These are phyloP conservation scores for Smutsia temminckii DNA, from an alignment of 2,797 vertebrate species.

Conservation along the genomic window DNA sequence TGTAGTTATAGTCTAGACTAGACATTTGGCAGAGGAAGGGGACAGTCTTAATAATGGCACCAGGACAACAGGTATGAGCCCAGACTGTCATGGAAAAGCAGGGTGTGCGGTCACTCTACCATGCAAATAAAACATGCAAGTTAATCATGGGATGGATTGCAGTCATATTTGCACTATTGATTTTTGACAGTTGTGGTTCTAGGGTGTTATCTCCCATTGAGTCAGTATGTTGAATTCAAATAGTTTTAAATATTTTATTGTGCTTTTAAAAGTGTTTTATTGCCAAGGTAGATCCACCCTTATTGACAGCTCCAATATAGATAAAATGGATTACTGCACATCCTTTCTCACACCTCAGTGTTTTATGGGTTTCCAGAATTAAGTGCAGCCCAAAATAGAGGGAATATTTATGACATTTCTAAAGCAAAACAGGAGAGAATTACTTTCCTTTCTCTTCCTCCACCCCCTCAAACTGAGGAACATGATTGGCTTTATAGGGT, in stretches of 20 bases:
- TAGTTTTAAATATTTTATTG: conserved; percentile 55
- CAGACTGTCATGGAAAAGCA: background rate
- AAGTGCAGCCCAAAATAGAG: conserved; percentile 34
- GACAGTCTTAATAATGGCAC: background rate
- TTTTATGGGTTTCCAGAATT: conserved; percentile 63
- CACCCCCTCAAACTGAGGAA: background rate
- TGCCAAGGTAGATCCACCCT: background rate
- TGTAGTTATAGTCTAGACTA: background rate
- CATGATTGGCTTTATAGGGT: conserved; percentile 51
- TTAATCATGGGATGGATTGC: background rate
- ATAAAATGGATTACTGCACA: conserved; percentile 46
- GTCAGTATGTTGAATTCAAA: conserved; percentile 43
- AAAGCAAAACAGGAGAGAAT: conserved; percentile 53
- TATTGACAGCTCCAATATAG: conserved; percentile 39
- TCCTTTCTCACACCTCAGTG: conserved; percentile 62
- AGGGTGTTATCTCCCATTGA: conserved; percentile 13
- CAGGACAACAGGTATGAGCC: background rate
- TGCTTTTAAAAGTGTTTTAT: conserved; percentile 42
- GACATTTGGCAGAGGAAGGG: background rate
- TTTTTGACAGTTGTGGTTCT: conserved; percentile 46
- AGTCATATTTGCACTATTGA: background rate
- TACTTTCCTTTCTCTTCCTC: background rate
- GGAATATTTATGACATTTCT: conserved; percentile 52
- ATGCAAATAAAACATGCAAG: background rate
- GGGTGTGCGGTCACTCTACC: background rate